These are phyloP conservation scores for Eudorcas thomsonii DNA, from an alignment of 2,113 vertebrate genomes.

Conservation along the genomic window DNA sequence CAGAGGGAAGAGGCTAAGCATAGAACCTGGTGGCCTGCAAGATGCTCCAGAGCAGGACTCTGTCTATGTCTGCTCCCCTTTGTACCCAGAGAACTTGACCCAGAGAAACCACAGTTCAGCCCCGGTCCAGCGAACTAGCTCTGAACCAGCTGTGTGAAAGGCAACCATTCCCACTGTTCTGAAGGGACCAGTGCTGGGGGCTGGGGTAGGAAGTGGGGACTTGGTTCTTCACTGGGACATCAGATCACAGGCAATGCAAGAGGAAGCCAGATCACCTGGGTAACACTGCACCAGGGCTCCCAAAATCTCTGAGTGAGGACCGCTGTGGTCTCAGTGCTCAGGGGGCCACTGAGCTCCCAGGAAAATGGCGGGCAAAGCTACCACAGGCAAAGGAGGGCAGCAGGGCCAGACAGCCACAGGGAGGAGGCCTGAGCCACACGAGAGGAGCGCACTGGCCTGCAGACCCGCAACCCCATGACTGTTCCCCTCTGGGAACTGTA, in stretches of 20 bases:
- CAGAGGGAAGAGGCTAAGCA: background rate
- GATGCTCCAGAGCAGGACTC: background rate
- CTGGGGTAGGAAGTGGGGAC: background rate
- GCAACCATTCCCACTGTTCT: background rate
- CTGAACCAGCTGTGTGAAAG: background rate
- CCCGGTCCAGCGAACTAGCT: too few species aligned
- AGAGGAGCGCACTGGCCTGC: accelerated
- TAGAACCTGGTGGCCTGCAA: background rate
- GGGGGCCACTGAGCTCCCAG: background rate
- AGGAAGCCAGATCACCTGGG: background rate
- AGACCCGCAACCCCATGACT: background rate
- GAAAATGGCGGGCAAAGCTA: background rate
- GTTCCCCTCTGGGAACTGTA: background rate
- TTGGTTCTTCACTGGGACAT: background rate
- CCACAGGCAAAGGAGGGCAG: background rate
- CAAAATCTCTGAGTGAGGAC: background rate
- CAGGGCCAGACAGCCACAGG: too few species aligned
- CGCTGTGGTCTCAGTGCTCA: background rate
- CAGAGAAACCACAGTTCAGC: background rate
- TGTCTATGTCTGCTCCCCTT: background rate
- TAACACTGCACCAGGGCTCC: background rate
- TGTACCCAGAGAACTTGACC: background rate
- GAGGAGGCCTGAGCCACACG: background rate
- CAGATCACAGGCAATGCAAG: background rate
- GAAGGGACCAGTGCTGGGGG: background rate